Percentiles rank a stretch among this genome's conserved stretches.
Conservation (phyloP, 2,888 invertebrate species). For the Ischnus inquisitorius region DNA sequence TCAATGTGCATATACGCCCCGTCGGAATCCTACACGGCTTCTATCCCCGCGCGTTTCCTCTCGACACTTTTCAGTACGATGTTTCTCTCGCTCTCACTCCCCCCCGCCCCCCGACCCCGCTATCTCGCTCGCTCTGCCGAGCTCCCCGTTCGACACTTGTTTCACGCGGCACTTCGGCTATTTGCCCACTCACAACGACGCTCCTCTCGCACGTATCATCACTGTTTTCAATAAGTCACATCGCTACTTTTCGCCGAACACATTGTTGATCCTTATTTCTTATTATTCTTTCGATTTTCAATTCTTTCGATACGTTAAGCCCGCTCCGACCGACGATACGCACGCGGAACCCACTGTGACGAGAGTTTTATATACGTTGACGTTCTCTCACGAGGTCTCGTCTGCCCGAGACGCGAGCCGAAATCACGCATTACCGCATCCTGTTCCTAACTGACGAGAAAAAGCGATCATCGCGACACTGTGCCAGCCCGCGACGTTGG, state of each 20-base stretch:
- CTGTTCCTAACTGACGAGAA: constrained; percentile 72
- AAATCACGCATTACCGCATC: constrained; percentile 80
- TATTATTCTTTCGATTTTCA: not conserved
- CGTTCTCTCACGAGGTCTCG: constrained; percentile 72
- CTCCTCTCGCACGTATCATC: constrained; percentile 79
- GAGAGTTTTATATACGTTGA: constrained; percentile 50
- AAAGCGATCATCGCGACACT: constrained; percentile 51
- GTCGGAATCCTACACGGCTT: not conserved
- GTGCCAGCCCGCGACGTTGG: not conserved
- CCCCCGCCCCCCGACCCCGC: not conserved
- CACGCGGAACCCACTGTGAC: constrained; percentile 87
- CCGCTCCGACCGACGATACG: not conserved
- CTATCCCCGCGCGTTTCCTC: not conserved
- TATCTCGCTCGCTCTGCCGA: constrained; percentile 36
- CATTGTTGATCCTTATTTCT: constrained; percentile 39
- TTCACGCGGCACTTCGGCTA: constrained; percentile 26
- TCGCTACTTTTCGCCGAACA: constrained; percentile 50
- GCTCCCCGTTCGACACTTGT: constrained; percentile 67
- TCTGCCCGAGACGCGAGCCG: constrained; percentile 74
- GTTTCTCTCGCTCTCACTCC: constrained; percentile 22
- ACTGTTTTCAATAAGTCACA: constrained; percentile 58
- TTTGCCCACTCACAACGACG: constrained; percentile 24
- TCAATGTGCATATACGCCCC: not conserved
- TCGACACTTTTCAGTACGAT: constrained; percentile 4
- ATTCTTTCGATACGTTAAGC: not conserved